A percentile compares a stretch with the other conserved stretches of the same genome.
Evolutionary conservation across 2,888 invertebrate species (phyloP).

Genomic region (Noctua fimbriata): DNA sequence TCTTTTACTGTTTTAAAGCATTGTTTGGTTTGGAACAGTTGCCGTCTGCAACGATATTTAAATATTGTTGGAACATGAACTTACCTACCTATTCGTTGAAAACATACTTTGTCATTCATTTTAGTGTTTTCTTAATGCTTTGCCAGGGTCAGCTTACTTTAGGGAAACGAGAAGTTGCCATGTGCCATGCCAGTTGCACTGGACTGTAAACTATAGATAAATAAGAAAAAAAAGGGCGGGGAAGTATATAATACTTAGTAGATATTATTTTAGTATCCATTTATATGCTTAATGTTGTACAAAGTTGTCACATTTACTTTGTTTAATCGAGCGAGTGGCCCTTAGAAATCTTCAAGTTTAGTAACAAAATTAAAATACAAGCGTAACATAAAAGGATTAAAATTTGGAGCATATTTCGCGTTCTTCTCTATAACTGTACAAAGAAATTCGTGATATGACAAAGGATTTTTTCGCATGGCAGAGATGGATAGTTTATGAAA

Average conservation of each 20-base stretch:
- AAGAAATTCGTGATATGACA: conserved; percentile 80
- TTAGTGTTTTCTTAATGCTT: conserved; percentile 15
- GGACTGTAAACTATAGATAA: not conserved
- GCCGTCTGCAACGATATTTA: conserved; percentile 41
- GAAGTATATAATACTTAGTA: not conserved
- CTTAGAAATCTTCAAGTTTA: conserved; percentile 40
- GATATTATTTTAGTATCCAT: not conserved
- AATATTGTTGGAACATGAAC: conserved; percentile 4
- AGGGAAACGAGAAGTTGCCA: not conserved
- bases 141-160: not conserved
- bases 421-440: conserved; percentile 72
- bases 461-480: conserved; percentile 79
- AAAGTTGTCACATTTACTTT: conserved; percentile 51
- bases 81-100: not conserved
- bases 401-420: conserved; percentile 74
- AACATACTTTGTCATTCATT: conserved; percentile 5
- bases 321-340: conserved; percentile 43
- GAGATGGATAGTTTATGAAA: conserved; percentile 78
- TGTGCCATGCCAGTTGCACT: not conserved
- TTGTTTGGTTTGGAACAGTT: conserved; percentile 48
- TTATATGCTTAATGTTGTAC: conserved; percentile 26
- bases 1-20: conserved; percentile 69
- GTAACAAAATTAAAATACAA: conserved; percentile 64
- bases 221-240: not conserved
- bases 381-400: conserved; percentile 81